These are phyloP conservation scores for Pseudomyrmex sp. DNA, from an alignment of 1,140 invertebrate species.

Conservation along the genomic window DNA sequence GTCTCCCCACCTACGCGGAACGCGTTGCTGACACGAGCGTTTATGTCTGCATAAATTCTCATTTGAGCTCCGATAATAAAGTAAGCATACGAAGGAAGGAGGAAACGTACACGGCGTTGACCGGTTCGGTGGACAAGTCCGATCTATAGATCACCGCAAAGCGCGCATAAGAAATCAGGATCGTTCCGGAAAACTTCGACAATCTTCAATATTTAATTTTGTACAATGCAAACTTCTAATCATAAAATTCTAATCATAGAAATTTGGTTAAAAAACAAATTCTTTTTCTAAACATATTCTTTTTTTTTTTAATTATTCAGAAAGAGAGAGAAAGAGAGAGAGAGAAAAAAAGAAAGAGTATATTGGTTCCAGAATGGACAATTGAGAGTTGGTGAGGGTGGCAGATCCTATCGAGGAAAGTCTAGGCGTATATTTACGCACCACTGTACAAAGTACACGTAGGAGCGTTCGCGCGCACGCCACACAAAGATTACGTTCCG, in stretches of 20 bases:
- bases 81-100: constrained; percentile 75
- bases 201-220: not conserved
- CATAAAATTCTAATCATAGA: too few relatives aligned
- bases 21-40: constrained; percentile 80
- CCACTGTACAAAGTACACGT: constrained; percentile 66
- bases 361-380: not conserved
- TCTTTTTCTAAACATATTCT: too few relatives aligned
- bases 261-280: too few relatives aligned
- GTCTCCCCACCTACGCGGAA: constrained; percentile 76
- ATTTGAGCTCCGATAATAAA: constrained; percentile 83
- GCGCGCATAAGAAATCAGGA: constrained; percentile 64
- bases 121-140: constrained; percentile 74
- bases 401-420: constrained; percentile 41
- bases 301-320: not conserved
- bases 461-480: constrained; percentile 42
- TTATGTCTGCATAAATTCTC: constrained; percentile 84
- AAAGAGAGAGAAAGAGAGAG: not conserved
- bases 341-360: not conserved
- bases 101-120: constrained; percentile 77
- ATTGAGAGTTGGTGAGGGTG: constrained; percentile 49
- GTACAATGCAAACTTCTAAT: not conserved
- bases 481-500: constrained; percentile 35
- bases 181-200: constrained; percentile 40
- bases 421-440: constrained; percentile 57
- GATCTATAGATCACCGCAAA: constrained; percentile 79